Conservation (phyloP, 2,113 vertebrate species). For the Oreotragus oreotragus region DNA sequence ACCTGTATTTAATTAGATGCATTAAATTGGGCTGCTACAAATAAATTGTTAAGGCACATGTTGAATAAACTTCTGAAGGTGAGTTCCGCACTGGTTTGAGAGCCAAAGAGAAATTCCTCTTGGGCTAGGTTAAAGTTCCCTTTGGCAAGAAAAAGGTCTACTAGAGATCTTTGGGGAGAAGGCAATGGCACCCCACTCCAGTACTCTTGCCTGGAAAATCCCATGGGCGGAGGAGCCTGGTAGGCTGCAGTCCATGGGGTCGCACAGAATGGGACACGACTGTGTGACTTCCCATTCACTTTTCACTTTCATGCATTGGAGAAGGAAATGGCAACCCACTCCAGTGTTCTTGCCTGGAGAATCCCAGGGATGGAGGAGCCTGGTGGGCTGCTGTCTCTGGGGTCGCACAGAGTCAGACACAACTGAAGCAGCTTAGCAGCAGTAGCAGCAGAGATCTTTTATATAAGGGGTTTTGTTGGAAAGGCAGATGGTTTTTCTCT, state of each 20-base stretch:
- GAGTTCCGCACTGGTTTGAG: neutral
- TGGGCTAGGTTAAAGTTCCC: neutral
- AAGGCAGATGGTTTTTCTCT: slow-evolving; percentile 14
- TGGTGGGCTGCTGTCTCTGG: too few species aligned
- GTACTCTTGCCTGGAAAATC: too few species aligned
- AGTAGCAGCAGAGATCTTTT: neutral
- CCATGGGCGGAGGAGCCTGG: too few species aligned
- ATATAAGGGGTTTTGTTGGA: neutral
- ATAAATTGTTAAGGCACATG: neutral
- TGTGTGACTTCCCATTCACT: too few species aligned
- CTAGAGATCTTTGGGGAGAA: neutral
- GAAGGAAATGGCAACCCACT: too few species aligned
- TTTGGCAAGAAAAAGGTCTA: neutral
- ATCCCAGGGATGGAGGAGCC: too few species aligned
- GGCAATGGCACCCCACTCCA: too few species aligned
- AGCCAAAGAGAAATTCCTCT: neutral
- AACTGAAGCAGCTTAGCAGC: too few species aligned
- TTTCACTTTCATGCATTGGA: too few species aligned
- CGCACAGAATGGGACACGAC: rapidly evolving
- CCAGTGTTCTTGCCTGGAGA: too few species aligned
- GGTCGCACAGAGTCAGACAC: too few species aligned
- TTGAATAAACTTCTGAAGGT: neutral
- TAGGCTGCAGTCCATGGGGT: too few species aligned
- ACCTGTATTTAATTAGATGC: neutral
- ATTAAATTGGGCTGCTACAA: neutral